Base-by-base conservation (phyloP, 2,797 vertebrate species). In the Stomatorhinus walkeri region DNA sequence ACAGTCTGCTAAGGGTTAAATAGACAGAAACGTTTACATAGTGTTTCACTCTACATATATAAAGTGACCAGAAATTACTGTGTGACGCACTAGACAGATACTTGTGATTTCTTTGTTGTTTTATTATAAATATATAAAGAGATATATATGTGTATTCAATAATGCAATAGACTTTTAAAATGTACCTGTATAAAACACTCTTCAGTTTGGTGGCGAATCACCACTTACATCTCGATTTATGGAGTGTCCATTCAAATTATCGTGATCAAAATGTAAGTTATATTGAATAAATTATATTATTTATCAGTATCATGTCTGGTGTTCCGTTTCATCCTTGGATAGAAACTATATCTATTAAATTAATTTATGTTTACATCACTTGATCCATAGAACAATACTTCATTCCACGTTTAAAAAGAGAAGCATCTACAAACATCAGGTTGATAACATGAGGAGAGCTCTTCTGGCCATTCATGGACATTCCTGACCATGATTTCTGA, bases 211-310 rank as follows among this genome's bases (percentile, higher is more conserved):
- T 92, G 93, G 93, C n/a, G 94, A 90, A 88, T 91, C 91, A 93
- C 91, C 94, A 92, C 46, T 49, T 88, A 88, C 61, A 89, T 89
- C 68, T 89, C 51, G 90, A 88, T 88, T 90, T 85, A 79, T 59
- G 89, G 87, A 68, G 24, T 89, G 87, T 89, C 64, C 48, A 89
- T 88, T 84, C 54, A 59, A 86, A 90, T 56, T 52, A 88, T 90
- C 36, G 79, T 89, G 88, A 87, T 90, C 83, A 89, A 81, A 87
- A 89, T 88, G 90, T 87, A 87, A 91, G 90, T 88, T 93, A 88
- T 92, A 91, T 92, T 91, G 81, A 96, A 95, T 95, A 95, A 95
- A 96, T 93, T 84, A 91, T 93, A 93, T 94, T 91, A 91, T 94
- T 95, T 94, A 93, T 90, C 93, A 92, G 90, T 93, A 76, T 89